Percentiles rank a stretch among this genome's conserved stretches.
Evolutionary conservation across 2,113 vertebrate genomes (phyloP).

Genomic region (human): DNA sequence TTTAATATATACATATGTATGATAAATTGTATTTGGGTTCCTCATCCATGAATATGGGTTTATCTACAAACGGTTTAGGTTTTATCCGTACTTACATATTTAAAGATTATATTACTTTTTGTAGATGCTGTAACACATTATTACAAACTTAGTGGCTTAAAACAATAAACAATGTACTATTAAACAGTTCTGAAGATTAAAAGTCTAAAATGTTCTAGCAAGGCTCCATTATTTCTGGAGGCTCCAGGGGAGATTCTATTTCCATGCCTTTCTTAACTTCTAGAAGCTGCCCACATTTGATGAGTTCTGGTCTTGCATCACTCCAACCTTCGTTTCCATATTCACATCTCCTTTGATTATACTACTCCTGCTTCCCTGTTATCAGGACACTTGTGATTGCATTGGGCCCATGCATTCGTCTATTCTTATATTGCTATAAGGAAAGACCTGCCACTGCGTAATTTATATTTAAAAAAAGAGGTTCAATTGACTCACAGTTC

Average conservation of each 20-base stretch:
- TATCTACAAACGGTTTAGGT: not conserved
- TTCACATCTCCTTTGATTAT: not conserved
- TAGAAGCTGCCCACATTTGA: not conserved
- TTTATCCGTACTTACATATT: not conserved
- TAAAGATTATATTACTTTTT: not conserved
- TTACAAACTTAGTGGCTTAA: not conserved
- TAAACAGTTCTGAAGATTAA: not conserved
- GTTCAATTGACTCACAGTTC: too few relatives aligned
- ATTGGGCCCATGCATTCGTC: not conserved
- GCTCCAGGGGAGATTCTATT: not conserved
- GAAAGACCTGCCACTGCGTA: too few relatives aligned
- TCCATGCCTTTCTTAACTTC: not conserved
- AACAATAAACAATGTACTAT: not conserved
- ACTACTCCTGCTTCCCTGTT: not conserved
- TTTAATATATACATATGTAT: not conserved
- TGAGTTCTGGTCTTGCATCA: not conserved
- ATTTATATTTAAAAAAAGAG: too few relatives aligned
- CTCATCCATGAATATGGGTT: not conserved
- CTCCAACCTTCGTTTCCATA: not conserved
- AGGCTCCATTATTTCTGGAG: not conserved
- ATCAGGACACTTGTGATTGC: not conserved
- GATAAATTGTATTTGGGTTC: not conserved
- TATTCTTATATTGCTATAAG: too few relatives aligned
- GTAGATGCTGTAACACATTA: not conserved
- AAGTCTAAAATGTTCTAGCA: not conserved